Conservation (phyloP, 2,888 invertebrate genomes). For the Andrena praecox region DNA sequence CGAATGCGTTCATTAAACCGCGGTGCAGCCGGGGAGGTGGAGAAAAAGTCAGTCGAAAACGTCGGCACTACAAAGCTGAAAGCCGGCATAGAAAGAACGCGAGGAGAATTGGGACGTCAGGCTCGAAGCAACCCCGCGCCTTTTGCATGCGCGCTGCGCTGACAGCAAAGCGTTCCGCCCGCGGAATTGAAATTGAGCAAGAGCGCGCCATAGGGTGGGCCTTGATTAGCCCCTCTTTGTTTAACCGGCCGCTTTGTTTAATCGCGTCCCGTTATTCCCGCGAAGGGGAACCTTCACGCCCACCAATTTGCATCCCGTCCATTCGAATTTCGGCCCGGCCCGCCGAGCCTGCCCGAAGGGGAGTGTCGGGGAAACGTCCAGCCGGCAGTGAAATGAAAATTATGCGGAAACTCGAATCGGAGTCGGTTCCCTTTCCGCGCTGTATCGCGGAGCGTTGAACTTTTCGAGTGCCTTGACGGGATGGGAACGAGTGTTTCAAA, state of each 20-base stretch:
- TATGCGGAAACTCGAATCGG: not conserved
- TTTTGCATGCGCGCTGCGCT: conserved; percentile 29
- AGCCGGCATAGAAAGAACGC: conserved; percentile 41
- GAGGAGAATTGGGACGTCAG: conserved; percentile 41
- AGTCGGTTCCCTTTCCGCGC: not conserved
- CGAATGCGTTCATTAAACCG: conserved; percentile 44
- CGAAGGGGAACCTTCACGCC: conserved; percentile 31
- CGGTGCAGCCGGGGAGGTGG: not conserved
- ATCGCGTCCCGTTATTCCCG: conserved; percentile 46
- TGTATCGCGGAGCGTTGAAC: not conserved
- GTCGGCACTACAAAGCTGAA: conserved; percentile 49
- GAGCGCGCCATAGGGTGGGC: conserved; percentile 30
- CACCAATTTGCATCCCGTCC: conserved; percentile 62
- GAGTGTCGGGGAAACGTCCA: not conserved
- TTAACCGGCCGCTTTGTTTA: conserved; percentile 59
- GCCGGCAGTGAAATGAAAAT: not conserved
- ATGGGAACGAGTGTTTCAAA: not conserved
- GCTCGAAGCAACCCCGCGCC: conserved; percentile 25
- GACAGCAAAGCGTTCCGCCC: conserved; percentile 44
- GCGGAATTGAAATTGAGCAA: conserved; percentile 61
- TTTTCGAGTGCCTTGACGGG: not conserved
- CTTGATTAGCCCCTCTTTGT: conserved; percentile 72
- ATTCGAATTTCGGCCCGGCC: conserved; percentile 10
- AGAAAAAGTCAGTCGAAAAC: conserved; percentile 28
- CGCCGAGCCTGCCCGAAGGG: not conserved